Percentiles rank a stretch among this genome's conserved stretches.
Evolutionary conservation across 2,797 vertebrate genomes (phyloP).

Genomic region (Erpetoichthys calabaricus): DNA sequence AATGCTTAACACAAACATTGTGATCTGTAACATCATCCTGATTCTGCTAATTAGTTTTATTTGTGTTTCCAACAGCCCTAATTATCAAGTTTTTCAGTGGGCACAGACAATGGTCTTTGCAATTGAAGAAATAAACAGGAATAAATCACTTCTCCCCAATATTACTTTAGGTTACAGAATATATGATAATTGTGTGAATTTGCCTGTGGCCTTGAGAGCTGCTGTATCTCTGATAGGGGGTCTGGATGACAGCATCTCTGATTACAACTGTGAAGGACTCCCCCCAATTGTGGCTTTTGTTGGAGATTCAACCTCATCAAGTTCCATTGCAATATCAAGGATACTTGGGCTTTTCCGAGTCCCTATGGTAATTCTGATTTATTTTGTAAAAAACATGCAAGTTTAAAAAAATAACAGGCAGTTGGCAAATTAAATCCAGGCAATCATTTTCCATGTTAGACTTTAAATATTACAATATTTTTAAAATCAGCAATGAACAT

Average conservation of each 20-base stretch:
- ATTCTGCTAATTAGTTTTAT: too few relatives aligned
- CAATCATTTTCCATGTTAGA: too few relatives aligned
- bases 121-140: constrained; percentile 33
- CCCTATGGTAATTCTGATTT: constrained; percentile 21
- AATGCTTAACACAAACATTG: too few relatives aligned
- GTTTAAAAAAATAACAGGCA: too few relatives aligned
- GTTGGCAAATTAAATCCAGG: too few relatives aligned
- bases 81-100: constrained; percentile 26
- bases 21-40: too few relatives aligned
- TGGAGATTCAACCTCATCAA: constrained; percentile 26
- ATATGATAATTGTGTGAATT: constrained; percentile 28
- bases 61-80: constrained; percentile 8
- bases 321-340: constrained; percentile 28
- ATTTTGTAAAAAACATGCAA: too few relatives aligned
- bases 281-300: constrained; percentile 26
- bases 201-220: constrained; percentile 23
- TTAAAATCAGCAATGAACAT: too few relatives aligned
- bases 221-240: constrained; percentile 26
- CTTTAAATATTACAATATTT: too few relatives aligned
- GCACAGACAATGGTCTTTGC: constrained; percentile 30
- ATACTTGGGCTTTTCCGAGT: constrained; percentile 31
- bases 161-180: constrained; percentile 31
- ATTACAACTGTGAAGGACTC: constrained; percentile 15
- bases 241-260: constrained; percentile 16
- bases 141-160: constrained; percentile 25